Conservation (phyloP, 2,888 invertebrate species). For the Myopa testacea region DNA sequence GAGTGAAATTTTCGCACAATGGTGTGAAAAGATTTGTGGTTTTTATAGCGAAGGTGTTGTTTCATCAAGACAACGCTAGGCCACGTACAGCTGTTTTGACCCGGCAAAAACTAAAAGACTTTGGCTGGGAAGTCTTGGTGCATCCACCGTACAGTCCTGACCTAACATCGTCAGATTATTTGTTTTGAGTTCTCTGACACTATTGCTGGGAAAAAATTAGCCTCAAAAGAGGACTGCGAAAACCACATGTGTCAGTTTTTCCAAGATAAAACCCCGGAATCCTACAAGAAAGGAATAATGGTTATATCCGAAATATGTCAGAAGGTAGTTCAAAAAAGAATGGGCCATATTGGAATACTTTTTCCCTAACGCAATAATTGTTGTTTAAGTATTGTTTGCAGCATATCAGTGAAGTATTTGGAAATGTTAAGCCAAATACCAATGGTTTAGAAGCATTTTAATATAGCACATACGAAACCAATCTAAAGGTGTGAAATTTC, state of each 20-base stretch:
- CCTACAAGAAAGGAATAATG: background rate
- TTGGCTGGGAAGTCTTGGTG: too few species aligned
- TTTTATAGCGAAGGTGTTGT: too few species aligned
- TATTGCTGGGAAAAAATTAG: background rate
- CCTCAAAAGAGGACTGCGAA: background rate
- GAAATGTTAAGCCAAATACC: conserved; percentile 69
- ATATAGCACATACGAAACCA: conserved; percentile 59
- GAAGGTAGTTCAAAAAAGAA: background rate
- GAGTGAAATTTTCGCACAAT: too few species aligned
- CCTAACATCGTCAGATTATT: too few species aligned
- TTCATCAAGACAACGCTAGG: too few species aligned
- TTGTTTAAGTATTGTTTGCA: conserved; percentile 55
- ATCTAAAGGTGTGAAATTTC: conserved; percentile 41
- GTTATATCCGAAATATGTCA: background rate
- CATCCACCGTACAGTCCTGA: too few species aligned
- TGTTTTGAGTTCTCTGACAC: too few species aligned
- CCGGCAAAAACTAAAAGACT: too few species aligned
- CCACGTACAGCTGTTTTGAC: too few species aligned
- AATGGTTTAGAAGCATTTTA: conserved; percentile 73
- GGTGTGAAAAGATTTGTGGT: too few species aligned
- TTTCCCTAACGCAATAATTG: conserved; percentile 1
- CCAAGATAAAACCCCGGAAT: conserved; percentile 1
- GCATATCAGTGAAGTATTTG: conserved; percentile 75
- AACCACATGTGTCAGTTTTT: background rate
- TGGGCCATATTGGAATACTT: background rate